Conservation (phyloP, 1,140 invertebrate species). For the Tribolium castaneum region DNA sequence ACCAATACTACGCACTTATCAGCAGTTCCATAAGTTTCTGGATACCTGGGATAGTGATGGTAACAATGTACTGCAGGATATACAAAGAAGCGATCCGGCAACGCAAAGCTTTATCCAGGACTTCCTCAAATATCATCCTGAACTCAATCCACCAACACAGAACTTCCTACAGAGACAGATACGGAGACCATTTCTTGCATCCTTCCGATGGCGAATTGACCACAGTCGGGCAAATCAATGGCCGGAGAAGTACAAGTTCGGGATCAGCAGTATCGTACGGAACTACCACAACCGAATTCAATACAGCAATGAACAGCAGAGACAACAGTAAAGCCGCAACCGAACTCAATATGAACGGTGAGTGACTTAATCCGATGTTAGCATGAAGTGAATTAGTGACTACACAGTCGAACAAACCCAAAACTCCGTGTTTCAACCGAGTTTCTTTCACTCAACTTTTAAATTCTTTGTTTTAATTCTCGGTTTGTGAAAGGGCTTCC, state of each 20-base stretch:
- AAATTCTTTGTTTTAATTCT: neutral
- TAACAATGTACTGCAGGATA: conserved; percentile 91
- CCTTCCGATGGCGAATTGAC: conserved; percentile 71
- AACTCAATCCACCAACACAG: conserved; percentile 85
- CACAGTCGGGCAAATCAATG: conserved; percentile 61
- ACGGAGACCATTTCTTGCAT: conserved; percentile 76
- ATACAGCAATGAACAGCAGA: conserved; percentile 58
- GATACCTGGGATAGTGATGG: conserved; percentile 95
- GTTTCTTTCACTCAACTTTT: neutral
- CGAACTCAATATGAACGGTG: conserved; percentile 63
- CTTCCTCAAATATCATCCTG: conserved; percentile 83
- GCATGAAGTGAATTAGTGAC: neutral
- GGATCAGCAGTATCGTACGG: conserved; percentile 61
- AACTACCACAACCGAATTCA: conserved; percentile 59
- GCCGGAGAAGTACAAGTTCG: conserved; percentile 63
- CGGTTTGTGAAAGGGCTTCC: neutral
- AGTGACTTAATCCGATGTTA: conserved; percentile 44
- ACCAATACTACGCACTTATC: conserved; percentile 88
- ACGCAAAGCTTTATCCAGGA: conserved; percentile 83
- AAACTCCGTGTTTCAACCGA: neutral
- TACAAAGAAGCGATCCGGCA: conserved; percentile 91
- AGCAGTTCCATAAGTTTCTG: conserved; percentile 94
- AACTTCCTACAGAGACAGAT: conserved; percentile 69
- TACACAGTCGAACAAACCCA: neutral
- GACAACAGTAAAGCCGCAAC: conserved; percentile 63